These are phyloP conservation scores for Diglossa brunneiventris DNA, from an alignment of 2,113 vertebrate species.

Conservation along the genomic window DNA sequence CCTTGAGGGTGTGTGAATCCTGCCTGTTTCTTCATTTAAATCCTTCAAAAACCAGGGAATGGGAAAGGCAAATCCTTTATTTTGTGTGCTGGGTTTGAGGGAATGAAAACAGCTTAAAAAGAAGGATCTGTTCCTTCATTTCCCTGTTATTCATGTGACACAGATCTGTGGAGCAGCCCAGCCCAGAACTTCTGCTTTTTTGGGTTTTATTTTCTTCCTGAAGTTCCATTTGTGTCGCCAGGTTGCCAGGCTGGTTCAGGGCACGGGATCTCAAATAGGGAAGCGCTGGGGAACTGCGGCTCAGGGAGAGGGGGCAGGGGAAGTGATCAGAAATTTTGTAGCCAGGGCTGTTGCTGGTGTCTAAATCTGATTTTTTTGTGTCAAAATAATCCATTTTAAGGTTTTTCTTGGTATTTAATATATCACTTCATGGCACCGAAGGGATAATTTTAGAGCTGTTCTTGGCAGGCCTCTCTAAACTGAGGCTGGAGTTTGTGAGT, in stretches of 20 bases:
- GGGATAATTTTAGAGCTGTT: background rate
- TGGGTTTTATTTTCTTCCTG: background rate
- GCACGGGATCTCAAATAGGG: accelerated
- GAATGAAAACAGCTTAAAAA: background rate
- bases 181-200: background rate
- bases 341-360: accelerated
- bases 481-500: background rate
- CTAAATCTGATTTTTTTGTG: background rate
- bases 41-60: background rate
- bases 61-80: background rate
- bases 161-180: background rate
- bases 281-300: background rate
- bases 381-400: background rate
- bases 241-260: background rate
- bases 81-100: background rate
- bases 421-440: background rate
- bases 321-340: accelerated
- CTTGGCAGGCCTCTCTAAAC: background rate
- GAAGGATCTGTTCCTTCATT: background rate
- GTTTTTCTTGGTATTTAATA: background rate
- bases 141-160: background rate
- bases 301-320: background rate
- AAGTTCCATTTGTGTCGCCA: background rate
- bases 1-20: background rate
- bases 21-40: background rate